Evolutionary conservation across 37 sponge, comb jelly and placozoan genomes (phyloP).

Genomic region (Chondrosia reniformis): DNA sequence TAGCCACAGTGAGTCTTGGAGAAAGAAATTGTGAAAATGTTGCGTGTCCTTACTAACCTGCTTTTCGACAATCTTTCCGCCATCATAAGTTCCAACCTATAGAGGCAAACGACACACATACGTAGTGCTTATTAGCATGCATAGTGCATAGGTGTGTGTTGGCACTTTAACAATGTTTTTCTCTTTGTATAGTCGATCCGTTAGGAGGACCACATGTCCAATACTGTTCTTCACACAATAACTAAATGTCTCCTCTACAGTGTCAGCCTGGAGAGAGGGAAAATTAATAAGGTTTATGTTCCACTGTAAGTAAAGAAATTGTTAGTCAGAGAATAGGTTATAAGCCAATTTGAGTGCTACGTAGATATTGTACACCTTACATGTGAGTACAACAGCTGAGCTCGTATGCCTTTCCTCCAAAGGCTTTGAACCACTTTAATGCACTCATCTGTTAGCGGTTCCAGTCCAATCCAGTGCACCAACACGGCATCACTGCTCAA

Average conservation of each 20-base stretch:
- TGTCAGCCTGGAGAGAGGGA: constrained; percentile 31
- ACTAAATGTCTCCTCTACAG: constrained; percentile 58
- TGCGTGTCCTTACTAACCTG: background rate
- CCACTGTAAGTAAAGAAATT: background rate
- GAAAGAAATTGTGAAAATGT: too few relatives aligned
- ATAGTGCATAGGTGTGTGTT: too few relatives aligned
- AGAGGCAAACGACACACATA: too few relatives aligned
- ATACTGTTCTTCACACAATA: constrained; percentile 52
- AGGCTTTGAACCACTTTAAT: constrained; percentile 40
- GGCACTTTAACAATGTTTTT: constrained; percentile 38
- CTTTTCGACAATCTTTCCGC: background rate
- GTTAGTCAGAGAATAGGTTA: background rate
- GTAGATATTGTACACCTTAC: background rate
- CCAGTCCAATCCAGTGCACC: constrained; percentile 68
- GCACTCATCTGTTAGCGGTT: constrained; percentile 53
- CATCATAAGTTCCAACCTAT: background rate
- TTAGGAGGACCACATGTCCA: constrained; percentile 44
- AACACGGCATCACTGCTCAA: constrained; percentile 46
- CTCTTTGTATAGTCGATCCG: constrained; percentile 44
- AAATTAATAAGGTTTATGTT: background rate
- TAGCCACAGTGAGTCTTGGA: too few relatives aligned
- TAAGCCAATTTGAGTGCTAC: background rate
- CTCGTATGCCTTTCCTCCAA: constrained; percentile 60
- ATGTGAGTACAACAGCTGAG: constrained; percentile 52
- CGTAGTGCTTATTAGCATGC: too few relatives aligned